phyloP scores from a whole-genome alignment of 2,888 invertebrate genomes.

The Megaustenia siamemsis region DNA sequence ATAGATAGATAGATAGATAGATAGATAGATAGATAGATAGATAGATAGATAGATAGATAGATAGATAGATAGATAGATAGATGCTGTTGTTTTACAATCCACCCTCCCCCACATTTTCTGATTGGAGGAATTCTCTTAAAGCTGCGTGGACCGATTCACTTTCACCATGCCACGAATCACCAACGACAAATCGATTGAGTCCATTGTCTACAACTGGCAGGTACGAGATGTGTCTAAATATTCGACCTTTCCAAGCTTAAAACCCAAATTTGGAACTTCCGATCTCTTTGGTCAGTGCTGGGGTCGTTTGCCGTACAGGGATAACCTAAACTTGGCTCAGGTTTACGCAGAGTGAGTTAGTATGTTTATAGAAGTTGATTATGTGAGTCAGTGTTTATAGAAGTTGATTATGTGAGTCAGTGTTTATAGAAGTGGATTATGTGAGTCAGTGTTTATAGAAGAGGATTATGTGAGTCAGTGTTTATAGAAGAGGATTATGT shows the following conservation, averaged over 20 bases:
- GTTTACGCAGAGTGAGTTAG: slow-evolving; percentile 14
- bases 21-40: not conserved
- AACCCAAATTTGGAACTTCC: slow-evolving; percentile 9
- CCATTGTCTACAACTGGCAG: not conserved
- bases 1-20: not conserved
- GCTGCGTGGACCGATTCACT: too few relatives aligned
- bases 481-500: not conserved
- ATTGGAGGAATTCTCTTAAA: too few relatives aligned
- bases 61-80: not conserved
- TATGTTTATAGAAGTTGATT: too few relatives aligned
- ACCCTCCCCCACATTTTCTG: too few relatives aligned
- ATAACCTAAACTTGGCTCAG: slow-evolving; percentile 3
- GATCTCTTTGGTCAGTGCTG: not conserved
- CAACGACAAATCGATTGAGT: not conserved
- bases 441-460: not conserved
- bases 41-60: not conserved
- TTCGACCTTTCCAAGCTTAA: not conserved
- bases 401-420: not conserved
- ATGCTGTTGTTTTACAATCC: not conserved
- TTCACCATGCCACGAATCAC: slow-evolving; percentile 10
- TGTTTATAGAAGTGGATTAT: too few relatives aligned
- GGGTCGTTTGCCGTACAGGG: slow-evolving; percentile 25
- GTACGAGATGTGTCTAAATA: not conserved
- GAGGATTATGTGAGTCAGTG: not conserved
- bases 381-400: not conserved